Evolutionary conservation across 2,888 invertebrate species (phyloP), one percentile per base, ranked within the genome.

Genomic region (Clusia tigrina): DNA sequence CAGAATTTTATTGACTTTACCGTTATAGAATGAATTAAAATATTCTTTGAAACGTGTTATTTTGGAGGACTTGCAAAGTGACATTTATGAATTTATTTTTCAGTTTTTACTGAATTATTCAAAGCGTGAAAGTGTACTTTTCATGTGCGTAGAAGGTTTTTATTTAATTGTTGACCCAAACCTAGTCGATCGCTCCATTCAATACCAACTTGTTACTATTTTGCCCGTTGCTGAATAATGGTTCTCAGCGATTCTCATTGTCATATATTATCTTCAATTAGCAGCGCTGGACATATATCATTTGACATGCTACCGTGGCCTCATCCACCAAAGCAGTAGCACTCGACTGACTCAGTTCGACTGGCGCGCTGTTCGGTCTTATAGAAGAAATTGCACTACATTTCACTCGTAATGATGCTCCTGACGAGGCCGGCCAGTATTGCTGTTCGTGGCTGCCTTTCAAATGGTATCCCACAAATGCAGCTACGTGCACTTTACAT

Each of bases 261-360:
- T n/a, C n/a, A n/a, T n/a, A n/a, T n/a, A n/a, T n/a, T n/a, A n/a
- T n/a, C n/a, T n/a, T n/a, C n/a, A n/a, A n/a, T n/a, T n/a, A n/a
- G 65, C 59, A 57, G 63, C 60, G 65, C 60, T 26, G 54, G 60
- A 57, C 37, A 38, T 58, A 53, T 58, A 53, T 26, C 38, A 37
- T 37, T 48, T 62, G 55, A 62, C 54, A 54, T 25, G 26, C 17
- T 24, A 24, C 9, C 22, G 48, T 48, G 54, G 54, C 9, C 18
- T 18, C 20, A 48, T 18, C 32, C 6, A 42, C 42, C n/a, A n/a
- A 10, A 15, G 42, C 32, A 32, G 12, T 32, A 17, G 42, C 42
- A 52, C 52, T 22, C 22, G 52, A 52, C 52, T 24, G 52, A 52
- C 52, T 15, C 12, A 15, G n/a, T 42, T 42, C n/a, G 42, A 42